Evolutionary conservation across 2,797 vertebrate genomes (phyloP).

Genomic region (Erethizon dorsatum): DNA sequence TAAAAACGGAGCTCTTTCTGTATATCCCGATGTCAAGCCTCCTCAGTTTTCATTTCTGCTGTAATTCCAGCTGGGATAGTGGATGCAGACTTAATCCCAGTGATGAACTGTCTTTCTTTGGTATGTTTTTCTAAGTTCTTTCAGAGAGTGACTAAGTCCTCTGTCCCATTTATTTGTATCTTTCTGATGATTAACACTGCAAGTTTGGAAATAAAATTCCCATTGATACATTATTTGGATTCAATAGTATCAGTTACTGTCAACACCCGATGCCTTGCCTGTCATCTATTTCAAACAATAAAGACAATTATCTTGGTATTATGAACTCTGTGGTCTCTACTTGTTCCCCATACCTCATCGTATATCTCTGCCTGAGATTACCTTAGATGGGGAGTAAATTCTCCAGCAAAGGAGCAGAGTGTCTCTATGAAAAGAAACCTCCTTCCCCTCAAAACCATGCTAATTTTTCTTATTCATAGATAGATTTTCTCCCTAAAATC

Average conservation of each 20-base stretch:
- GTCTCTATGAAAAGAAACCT: background rate
- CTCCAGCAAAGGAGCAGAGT: background rate
- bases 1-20: background rate
- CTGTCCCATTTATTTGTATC: background rate
- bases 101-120: background rate
- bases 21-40: background rate
- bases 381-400: background rate
- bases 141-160: background rate
- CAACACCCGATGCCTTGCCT: background rate
- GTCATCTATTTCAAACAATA: slow-evolving; percentile 39
- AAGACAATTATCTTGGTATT: background rate
- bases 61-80: background rate
- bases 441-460: background rate
- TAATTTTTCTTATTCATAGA: background rate
- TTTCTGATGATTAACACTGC: background rate
- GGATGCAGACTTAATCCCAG: background rate
- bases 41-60: slow-evolving; percentile 10
- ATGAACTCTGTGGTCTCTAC: background rate
- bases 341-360: background rate
- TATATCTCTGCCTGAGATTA: slow-evolving; percentile 9
- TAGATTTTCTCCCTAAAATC: background rate
- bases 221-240: background rate
- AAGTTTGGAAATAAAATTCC: slow-evolving; percentile 49
- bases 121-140: background rate
- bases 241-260: background rate